Conservation (phyloP, 2,113 vertebrate species). For the Erpornis zantholeuca region DNA sequence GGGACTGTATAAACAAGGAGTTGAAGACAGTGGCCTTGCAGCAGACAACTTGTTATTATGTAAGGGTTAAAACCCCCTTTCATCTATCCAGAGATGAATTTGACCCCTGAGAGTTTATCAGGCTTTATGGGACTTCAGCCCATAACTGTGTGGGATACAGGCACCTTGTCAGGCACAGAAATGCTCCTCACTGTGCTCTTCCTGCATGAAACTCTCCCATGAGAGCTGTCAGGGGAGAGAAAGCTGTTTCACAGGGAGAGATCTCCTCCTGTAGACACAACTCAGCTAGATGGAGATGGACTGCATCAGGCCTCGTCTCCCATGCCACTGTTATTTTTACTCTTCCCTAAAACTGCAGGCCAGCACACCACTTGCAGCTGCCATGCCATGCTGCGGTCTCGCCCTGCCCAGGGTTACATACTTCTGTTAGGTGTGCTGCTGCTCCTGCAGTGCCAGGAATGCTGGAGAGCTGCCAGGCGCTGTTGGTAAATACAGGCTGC, state of each 20-base stretch:
- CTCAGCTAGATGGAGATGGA: neutral
- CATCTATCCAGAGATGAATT: neutral
- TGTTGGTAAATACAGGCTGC: conserved; percentile 59
- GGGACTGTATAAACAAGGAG: neutral
- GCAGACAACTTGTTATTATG: neutral
- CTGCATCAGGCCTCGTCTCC: neutral
- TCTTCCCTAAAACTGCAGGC: neutral
- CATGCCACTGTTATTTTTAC: neutral
- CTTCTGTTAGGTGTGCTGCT: conserved; percentile 83
- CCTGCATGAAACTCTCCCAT: neutral
- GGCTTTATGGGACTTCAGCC: neutral
- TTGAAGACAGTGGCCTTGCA: neutral
- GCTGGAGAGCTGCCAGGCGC: conserved; percentile 61
- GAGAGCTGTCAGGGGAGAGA: neutral
- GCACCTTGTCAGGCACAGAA: neutral
- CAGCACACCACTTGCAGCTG: neutral
- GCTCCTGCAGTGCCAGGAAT: conserved; percentile 48
- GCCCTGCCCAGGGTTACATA: conserved; percentile 72
- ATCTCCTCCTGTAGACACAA: neutral
- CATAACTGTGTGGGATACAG: neutral
- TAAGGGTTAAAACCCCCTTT: neutral
- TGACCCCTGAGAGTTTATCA: neutral
- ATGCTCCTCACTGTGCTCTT: neutral
- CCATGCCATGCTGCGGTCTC: conserved; percentile 29
- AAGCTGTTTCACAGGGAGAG: neutral